Evolutionary conservation across 2,797 vertebrate species (phyloP), one percentile per base, ranked within the genome.

Genomic region (Sebastes minor): DNA sequence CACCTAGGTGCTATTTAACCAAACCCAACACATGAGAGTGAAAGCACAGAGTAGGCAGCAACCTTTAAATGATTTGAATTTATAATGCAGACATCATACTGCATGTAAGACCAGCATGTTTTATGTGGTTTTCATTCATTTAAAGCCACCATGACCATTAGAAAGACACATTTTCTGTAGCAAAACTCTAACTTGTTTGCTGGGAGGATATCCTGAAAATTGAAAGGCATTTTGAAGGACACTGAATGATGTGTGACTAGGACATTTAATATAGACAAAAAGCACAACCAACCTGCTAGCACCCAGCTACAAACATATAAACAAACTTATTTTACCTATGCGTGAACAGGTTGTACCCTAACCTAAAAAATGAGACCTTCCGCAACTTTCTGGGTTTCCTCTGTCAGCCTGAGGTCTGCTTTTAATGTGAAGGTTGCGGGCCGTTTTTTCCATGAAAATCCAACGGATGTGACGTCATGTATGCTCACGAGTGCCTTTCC

Each of bases 251-350:
- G 7, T 60, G 38, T 42, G 11, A 23, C 67, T n/a, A 1, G 14
- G 22, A 74, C 30, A 23, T 59, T 30, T 20, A 8, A 18, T 25
- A 12, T 3, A 11, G 11, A 32, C 8, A 46, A 30, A 32, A 18
- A 72, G n/a, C 14, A 63, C 42, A 5, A 3, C 3, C 5, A 2
- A 64, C 25, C 13, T 32, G n/a, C 8, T 27, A 25, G 23, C 23
- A 23, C 23, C 3, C 23, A 30, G 28, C 27, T 64, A 7, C 23
- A 80, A 61, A 71, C 12, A 8, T 63, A 12, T 23, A 80, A 62
- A 71, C 12, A 8, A 32, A 20, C 32, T 64, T 73, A 30, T 59
- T 72, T 94, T 93, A 97, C 56, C 20, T 9, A 2, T 52, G 49
- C 8, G 0, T 0, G 0, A 46, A 46, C 42, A 46, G 42, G 16